These are phyloP conservation scores for Meriones unguiculatus DNA, from an alignment of 2,113 vertebrate species.

Conservation along the genomic window DNA sequence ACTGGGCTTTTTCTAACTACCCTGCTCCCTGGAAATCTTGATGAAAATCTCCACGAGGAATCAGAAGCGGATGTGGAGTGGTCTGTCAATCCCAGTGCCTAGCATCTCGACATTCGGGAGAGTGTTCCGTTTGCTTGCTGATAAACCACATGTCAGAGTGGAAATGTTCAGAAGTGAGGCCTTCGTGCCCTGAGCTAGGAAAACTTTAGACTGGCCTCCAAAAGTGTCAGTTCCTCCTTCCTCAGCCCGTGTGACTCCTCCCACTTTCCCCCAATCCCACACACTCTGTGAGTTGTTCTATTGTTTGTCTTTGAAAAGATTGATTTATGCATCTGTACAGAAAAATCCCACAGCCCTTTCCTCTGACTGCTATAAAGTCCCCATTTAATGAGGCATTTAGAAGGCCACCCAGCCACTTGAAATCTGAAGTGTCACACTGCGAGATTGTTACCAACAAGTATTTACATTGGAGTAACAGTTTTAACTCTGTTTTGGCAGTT, in stretches of 20 bases:
- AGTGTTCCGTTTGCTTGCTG: neutral
- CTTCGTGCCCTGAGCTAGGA: neutral
- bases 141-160: neutral
- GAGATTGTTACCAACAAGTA: conserved; percentile 81
- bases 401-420: conserved; percentile 82
- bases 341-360: conserved; percentile 70
- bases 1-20: neutral
- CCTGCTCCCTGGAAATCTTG: conserved; percentile 13
- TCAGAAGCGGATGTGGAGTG: neutral
- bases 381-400: conserved; percentile 69
- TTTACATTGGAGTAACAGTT: conserved; percentile 78
- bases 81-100: too few species aligned
- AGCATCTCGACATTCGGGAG: neutral
- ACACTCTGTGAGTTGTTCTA: conserved; percentile 48
- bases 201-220: neutral
- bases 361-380: conserved; percentile 73
- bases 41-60: neutral
- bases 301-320: conserved; percentile 74
- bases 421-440: conserved; percentile 78
- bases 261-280: neutral
- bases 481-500: conserved; percentile 80
- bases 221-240: neutral
- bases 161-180: neutral
- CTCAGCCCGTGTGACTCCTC: neutral
- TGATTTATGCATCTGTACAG: conserved; percentile 72